A percentile compares a stretch with the other conserved stretches of the same genome.
Evolutionary conservation across 2,797 vertebrate genomes (phyloP).

Genomic region (Acomys russatus): DNA sequence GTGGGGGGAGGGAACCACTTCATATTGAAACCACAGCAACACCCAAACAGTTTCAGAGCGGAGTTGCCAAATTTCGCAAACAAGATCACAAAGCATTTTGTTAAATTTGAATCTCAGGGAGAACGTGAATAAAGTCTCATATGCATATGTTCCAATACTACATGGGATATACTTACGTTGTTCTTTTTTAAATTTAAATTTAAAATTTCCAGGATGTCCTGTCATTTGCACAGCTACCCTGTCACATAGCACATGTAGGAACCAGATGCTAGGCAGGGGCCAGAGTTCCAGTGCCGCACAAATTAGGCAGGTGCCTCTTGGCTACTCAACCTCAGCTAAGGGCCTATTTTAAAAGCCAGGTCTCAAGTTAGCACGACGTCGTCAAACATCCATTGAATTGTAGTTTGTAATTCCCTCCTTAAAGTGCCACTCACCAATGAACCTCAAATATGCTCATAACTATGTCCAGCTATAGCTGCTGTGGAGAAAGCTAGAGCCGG

Average conservation of each 20-base stretch:
- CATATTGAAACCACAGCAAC: not conserved
- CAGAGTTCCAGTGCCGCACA: not conserved
- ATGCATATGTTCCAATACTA: not conserved
- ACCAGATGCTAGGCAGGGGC: not conserved
- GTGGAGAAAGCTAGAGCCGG: accelerated
- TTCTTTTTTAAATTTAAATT: conserved; percentile 27
- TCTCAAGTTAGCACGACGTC: conserved; percentile 10
- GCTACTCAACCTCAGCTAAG: not conserved
- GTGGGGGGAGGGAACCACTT: not conserved
- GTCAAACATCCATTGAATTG: conserved; percentile 18
- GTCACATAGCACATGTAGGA: not conserved
- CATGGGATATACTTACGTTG: not conserved
- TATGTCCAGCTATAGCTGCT: not conserved
- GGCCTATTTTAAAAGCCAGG: conserved; percentile 8
- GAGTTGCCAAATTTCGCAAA: conserved; percentile 11
- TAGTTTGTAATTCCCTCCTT: conserved; percentile 1
- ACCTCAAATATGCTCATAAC: not conserved
- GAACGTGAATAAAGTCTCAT: not conserved
- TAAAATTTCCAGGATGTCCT: not conserved
- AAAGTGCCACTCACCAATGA: not conserved
- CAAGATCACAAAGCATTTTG: not conserved
- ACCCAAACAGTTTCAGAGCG: not conserved
- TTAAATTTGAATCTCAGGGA: conserved; percentile 56
- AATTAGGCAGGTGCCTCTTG: not conserved
- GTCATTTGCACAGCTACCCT: not conserved